These are phyloP conservation scores for Leptopilina clavipes DNA, from an alignment of 1,140 invertebrate genomes.

Conservation along the genomic window DNA sequence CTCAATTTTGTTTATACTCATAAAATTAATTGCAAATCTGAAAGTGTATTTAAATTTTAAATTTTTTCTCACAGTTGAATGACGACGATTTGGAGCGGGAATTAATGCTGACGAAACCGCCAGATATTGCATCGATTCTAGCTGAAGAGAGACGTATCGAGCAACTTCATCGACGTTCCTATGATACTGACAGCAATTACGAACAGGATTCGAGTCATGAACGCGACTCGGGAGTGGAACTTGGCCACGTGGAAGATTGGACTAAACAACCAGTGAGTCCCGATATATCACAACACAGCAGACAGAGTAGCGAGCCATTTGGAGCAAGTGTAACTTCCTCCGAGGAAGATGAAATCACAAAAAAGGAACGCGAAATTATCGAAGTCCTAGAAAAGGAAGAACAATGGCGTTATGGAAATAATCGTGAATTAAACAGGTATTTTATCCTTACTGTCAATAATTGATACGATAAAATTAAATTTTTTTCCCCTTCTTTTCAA, in stretches of 20 bases:
- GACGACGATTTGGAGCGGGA: conserved; percentile 82
- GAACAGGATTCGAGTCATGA: conserved; percentile 73
- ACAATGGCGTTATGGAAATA: conserved; percentile 75
- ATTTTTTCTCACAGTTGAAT: conserved; percentile 68
- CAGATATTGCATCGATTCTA: conserved; percentile 85
- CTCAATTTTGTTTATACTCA: background rate
- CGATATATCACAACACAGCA: conserved; percentile 82
- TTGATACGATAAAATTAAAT: background rate
- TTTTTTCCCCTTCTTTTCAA: background rate
- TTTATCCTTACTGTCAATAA: conserved; percentile 7
- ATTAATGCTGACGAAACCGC: conserved; percentile 82
- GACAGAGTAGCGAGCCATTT: conserved; percentile 84
- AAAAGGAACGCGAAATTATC: conserved; percentile 84
- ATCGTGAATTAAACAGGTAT: conserved; percentile 67
- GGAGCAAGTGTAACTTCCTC: conserved; percentile 79
- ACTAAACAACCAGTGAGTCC: conserved; percentile 78
- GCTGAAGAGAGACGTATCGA: conserved; percentile 87
- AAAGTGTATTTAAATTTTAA: too few relatives aligned
- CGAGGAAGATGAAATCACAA: conserved; percentile 83
- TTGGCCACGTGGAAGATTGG: conserved; percentile 77
- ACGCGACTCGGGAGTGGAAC: conserved; percentile 85
- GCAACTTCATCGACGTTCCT: conserved; percentile 78
- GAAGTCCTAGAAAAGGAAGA: conserved; percentile 82
- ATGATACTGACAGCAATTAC: conserved; percentile 75
- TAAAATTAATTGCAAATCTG: too few relatives aligned